Evolutionary conservation across 35 echinoderm and acorn worm genomes (phyloP).

Genomic region (Strongylocentrotus purpuratus): DNA sequence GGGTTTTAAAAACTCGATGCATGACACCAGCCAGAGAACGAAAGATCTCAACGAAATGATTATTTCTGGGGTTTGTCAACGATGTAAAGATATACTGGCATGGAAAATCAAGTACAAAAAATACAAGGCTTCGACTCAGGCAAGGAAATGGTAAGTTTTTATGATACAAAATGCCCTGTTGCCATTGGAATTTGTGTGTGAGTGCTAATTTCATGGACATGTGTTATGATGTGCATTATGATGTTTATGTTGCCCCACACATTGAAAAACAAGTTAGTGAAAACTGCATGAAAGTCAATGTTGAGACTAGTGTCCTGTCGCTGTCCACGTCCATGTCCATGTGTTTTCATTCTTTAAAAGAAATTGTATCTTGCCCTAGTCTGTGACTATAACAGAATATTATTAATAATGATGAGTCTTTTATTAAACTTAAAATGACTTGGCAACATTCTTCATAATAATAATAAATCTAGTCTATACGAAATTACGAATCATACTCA

Average conservation of each 20-base stretch:
- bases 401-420: too few species aligned
- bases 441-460: too few species aligned
- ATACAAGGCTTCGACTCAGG: constrained; percentile 82
- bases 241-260: background rate
- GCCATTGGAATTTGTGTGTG: background rate
- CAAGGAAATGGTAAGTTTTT: constrained; percentile 85
- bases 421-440: too few species aligned
- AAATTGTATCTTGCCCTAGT: background rate
- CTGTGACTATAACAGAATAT: too few species aligned
- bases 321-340: background rate
- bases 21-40: constrained; percentile 74
- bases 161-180: background rate
- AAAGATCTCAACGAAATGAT: constrained; percentile 75
- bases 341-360: background rate
- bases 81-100: constrained; percentile 74
- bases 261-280: background rate
- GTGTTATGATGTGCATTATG: background rate
- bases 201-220: background rate
- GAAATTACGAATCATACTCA: too few species aligned
- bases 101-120: constrained; percentile 99
- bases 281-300: too few species aligned
- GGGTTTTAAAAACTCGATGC: constrained; percentile 79
- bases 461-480: too few species aligned
- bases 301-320: too few species aligned
- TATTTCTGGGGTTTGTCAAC: constrained; percentile 69